A percentile compares a stretch with the other conserved stretches of the same genome.
These are phyloP conservation scores for Myotis pilosus DNA, from an alignment of 2,797 vertebrate genomes.

Conservation along the genomic window DNA sequence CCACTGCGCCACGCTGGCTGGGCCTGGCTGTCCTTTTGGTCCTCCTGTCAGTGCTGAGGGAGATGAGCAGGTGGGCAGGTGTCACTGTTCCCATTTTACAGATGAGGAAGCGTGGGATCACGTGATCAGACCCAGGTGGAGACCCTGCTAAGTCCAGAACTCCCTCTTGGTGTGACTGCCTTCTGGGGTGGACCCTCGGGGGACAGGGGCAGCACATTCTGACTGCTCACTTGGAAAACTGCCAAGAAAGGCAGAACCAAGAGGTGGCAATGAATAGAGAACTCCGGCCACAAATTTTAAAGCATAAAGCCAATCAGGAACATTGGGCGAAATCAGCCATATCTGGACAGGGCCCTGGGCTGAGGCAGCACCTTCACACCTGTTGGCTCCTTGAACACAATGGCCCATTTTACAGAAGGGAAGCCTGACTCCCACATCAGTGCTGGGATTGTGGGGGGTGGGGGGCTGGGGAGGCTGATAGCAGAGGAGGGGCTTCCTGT, in stretches of 20 bases:
- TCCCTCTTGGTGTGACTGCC: not conserved
- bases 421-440: not conserved
- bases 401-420: constrained; percentile 43
- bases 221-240: not conserved
- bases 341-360: not conserved
- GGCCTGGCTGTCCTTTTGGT: not conserved
- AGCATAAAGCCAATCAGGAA: not conserved
- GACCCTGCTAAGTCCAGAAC: not conserved
- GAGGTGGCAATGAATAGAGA: not conserved
- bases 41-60: not conserved
- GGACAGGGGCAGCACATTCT: not conserved
- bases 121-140: not conserved
- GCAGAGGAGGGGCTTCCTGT: not conserved
- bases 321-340: not conserved
- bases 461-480: not conserved
- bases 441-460: too few relatives aligned
- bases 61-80: not conserved
- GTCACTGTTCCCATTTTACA: not conserved
- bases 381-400: not conserved
- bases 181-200: not conserved
- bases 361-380: not conserved
- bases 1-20: too few relatives aligned
- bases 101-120: not conserved
- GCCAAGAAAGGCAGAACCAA: not conserved
- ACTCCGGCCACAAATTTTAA: not conserved